Conservation (phyloP, 2,113 vertebrate genomes). For the Clarias batrachus region DNA sequence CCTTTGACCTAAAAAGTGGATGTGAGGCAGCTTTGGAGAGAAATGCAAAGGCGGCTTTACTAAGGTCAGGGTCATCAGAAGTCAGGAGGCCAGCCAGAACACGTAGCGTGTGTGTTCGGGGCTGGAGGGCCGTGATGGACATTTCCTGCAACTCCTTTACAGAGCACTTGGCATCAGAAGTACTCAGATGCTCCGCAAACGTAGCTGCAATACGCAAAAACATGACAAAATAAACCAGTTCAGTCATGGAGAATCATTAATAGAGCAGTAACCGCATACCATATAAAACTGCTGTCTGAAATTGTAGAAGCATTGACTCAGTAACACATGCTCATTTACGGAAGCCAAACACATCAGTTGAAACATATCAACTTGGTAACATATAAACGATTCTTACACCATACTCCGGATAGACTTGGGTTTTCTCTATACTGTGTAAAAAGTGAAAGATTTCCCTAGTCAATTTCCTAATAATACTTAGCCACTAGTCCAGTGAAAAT, state of each 20-base stretch:
- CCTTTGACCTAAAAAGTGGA: conserved; percentile 85
- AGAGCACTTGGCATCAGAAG: conserved; percentile 69
- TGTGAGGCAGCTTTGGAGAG: conserved; percentile 77
- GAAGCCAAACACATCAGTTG: background rate
- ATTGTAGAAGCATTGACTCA: background rate
- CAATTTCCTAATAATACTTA: background rate
- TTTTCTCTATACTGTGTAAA: background rate
- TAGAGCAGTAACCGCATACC: background rate
- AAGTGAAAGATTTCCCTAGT: background rate
- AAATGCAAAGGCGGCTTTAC: conserved; percentile 76
- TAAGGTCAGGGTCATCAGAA: conserved; percentile 75
- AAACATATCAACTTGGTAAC: background rate
- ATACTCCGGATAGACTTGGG: background rate
- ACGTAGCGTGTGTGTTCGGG: conserved; percentile 76
- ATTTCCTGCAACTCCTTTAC: conserved; percentile 75
- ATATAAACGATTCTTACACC: background rate
- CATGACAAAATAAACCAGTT: background rate
- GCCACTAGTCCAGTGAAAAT: too few species aligned
- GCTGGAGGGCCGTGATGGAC: conserved; percentile 72
- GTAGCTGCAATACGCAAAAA: conserved; percentile 66
- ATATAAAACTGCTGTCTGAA: background rate
- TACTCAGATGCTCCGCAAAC: conserved; percentile 76
- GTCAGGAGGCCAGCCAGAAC: conserved; percentile 83
- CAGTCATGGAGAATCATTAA: background rate
- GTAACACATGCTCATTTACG: background rate